Conservation (phyloP, 2,797 vertebrate species). For the Lutjanus argentimaculatus region DNA sequence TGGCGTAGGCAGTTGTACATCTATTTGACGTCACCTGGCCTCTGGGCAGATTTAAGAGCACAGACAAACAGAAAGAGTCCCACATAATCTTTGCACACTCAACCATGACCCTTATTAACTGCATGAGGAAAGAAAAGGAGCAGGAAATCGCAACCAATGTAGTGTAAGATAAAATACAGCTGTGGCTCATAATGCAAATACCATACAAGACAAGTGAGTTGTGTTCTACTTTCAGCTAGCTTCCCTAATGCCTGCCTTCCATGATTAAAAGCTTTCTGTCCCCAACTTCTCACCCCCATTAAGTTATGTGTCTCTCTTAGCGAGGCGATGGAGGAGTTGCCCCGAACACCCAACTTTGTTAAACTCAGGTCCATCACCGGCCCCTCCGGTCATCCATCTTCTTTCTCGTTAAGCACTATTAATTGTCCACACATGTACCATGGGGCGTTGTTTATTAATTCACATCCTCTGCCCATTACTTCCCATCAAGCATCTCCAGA, state of each 20-base stretch:
- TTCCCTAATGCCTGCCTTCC: slow-evolving; percentile 14
- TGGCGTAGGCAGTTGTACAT: not conserved
- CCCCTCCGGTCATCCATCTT: slow-evolving; percentile 68
- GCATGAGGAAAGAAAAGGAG: not conserved
- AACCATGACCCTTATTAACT: slow-evolving; percentile 16
- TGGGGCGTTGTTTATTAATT: slow-evolving; percentile 83
- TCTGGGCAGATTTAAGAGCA: not conserved
- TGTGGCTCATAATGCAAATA: slow-evolving; percentile 26
- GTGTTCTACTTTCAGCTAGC: slow-evolving; percentile 34
- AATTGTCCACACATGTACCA: slow-evolving; percentile 79
- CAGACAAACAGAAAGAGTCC: slow-evolving; percentile 11
- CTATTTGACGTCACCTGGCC: not conserved
- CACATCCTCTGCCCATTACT: slow-evolving; percentile 79
- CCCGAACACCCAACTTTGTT: slow-evolving; percentile 56
- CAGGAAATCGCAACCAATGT: not conserved
- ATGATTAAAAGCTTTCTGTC: slow-evolving; percentile 65
- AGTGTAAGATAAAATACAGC: slow-evolving; percentile 27
- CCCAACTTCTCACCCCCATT: slow-evolving; percentile 39
- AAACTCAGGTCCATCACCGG: slow-evolving; percentile 54
- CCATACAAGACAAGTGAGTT: slow-evolving; percentile 34
- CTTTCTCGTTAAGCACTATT: slow-evolving; percentile 78
- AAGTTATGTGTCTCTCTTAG: slow-evolving; percentile 46
- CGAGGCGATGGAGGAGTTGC: slow-evolving; percentile 25
- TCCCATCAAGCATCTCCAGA: slow-evolving; percentile 75
- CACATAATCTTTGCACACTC: slow-evolving; percentile 1